Evolutionary conservation across 2,888 invertebrate species (phyloP).

Genomic region (Leptinotarsa tumamoca): DNA sequence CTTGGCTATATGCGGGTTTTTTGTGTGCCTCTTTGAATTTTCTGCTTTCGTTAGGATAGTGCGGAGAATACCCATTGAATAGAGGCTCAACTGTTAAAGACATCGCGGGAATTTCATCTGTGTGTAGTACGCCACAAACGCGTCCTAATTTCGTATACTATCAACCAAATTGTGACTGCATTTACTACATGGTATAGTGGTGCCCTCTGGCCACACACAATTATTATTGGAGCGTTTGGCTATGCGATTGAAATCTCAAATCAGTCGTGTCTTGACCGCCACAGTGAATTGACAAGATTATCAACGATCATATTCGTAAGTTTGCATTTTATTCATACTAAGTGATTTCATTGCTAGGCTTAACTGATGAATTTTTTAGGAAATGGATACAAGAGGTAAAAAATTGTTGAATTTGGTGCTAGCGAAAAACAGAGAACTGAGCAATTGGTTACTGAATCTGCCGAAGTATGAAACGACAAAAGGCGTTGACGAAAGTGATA

Average conservation of each 20-base stretch:
- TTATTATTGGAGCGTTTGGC: not conserved
- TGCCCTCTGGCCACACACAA: not conserved
- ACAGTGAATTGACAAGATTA: not conserved
- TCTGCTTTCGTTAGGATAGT: not conserved
- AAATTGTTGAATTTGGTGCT: not conserved
- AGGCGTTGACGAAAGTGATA: not conserved
- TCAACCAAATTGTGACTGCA: conserved; percentile 1
- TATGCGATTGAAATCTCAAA: not conserved
- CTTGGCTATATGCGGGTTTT: not conserved
- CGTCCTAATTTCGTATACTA: not conserved
- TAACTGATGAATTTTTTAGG: not conserved
- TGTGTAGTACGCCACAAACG: not conserved
- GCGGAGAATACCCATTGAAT: not conserved
- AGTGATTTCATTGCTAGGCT: not conserved
- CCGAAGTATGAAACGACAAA: not conserved
- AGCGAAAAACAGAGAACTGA: not conserved
- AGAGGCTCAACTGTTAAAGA: not conserved
- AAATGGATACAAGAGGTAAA: not conserved
- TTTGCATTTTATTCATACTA: not conserved
- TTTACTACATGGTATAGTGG: not conserved
- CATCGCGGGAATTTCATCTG: conserved; percentile 3
- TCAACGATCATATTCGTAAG: not conserved
- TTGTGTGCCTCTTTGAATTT: not conserved
- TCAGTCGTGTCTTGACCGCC: not conserved
- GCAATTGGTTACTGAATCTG: not conserved